Conservation (phyloP, 2,113 vertebrate species). For the Saguinus imperator region DNA sequence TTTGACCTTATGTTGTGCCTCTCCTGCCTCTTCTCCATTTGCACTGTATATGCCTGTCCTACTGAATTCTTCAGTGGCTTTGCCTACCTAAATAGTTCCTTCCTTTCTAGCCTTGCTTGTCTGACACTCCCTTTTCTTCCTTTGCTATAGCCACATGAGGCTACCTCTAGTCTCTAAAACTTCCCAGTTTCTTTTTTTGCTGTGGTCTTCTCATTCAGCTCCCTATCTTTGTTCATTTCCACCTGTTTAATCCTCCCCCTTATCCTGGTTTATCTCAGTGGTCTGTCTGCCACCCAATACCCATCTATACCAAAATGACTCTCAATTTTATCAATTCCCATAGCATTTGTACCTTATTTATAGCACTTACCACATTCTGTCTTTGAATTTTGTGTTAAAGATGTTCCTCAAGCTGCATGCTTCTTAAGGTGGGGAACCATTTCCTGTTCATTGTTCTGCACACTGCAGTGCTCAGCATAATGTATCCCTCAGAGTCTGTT, state of each 20-base stretch:
- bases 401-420: neutral
- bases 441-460: neutral
- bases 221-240: neutral
- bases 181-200: neutral
- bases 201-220: neutral
- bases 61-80: neutral
- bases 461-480: neutral
- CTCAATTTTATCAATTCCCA: neutral
- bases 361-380: neutral
- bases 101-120: neutral
- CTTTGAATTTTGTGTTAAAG: constrained; percentile 10
- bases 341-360: neutral
- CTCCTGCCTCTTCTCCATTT: neutral
- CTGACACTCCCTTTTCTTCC: neutral
- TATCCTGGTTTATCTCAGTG: neutral
- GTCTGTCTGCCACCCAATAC: neutral
- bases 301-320: neutral
- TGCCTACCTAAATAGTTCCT: neutral
- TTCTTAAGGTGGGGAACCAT: neutral
- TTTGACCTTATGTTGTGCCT: neutral
- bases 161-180: neutral
- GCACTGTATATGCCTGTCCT: neutral
- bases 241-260: neutral
- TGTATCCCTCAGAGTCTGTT: neutral
- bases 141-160: neutral